phyloP scores from a whole-genome alignment of 2,888 invertebrate genomes.

The Netelia virgata region DNA sequence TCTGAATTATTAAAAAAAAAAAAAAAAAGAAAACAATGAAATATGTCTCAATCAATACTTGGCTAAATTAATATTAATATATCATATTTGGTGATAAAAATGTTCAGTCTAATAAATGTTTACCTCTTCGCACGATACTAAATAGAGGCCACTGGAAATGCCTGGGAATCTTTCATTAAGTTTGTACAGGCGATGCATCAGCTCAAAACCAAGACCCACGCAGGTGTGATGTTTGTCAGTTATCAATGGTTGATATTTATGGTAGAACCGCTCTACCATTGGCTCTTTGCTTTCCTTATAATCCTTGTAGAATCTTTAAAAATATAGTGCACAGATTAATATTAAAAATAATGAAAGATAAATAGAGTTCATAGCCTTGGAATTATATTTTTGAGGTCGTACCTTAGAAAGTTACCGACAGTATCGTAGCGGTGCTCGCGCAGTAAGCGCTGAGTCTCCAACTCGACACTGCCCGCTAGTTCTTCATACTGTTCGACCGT shows the following conservation, averaged over 20 bases:
- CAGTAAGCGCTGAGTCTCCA: constrained; percentile 92
- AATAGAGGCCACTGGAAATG: constrained; percentile 88
- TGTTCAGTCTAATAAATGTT: constrained; percentile 30
- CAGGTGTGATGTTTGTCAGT: constrained; percentile 93
- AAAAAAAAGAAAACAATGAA: constrained; percentile 13
- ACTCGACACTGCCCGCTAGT: constrained; percentile 92
- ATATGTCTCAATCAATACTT: not conserved
- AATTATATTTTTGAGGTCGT: constrained; percentile 47
- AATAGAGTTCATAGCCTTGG: not conserved
- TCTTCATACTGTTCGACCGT: constrained; percentile 91
- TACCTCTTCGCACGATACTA: constrained; percentile 96
- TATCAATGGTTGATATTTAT: constrained; percentile 92
- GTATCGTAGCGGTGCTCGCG: constrained; percentile 96
- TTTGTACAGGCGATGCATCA: constrained; percentile 88
- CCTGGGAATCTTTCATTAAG: constrained; percentile 89
- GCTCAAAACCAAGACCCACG: constrained; percentile 94
- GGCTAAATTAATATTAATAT: not conserved
- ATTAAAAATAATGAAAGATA: not conserved
- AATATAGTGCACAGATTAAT: not conserved
- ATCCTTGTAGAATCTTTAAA: constrained; percentile 87
- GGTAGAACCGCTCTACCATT: constrained; percentile 90
- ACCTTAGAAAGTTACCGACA: constrained; percentile 92
- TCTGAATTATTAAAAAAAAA: constrained; percentile 78
- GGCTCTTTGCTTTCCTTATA: constrained; percentile 88
- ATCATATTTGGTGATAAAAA: not conserved